Evolutionary conservation across 2,888 invertebrate genomes (phyloP).

Genomic region (Zhengitettix transpicula): DNA sequence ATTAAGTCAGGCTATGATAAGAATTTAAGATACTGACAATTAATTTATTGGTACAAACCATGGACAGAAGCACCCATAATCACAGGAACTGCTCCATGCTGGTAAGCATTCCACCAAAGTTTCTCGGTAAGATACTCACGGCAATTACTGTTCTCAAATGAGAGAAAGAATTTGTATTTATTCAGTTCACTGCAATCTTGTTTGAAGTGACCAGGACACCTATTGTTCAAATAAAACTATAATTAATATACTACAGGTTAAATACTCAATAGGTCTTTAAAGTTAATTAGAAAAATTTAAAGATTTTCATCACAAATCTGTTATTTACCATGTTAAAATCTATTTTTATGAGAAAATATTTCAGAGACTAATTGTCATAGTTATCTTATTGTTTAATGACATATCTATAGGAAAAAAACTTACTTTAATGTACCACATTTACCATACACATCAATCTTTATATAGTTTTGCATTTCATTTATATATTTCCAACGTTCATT

Average conservation of each 20-base stretch:
- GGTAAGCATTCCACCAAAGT: conserved; percentile 44
- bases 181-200: conserved; percentile 37
- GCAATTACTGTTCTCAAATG: conserved; percentile 54
- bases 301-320: too few relatives aligned
- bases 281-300: too few relatives aligned
- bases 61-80: conserved; percentile 39
- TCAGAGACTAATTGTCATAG: too few relatives aligned
- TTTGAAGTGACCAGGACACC: conserved; percentile 45
- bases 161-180: conserved; percentile 48
- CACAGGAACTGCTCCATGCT: conserved; percentile 43
- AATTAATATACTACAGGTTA: too few relatives aligned
- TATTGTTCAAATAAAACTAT: conserved; percentile 18
- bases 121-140: conserved; percentile 55
- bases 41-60: too few relatives aligned
- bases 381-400: conserved; percentile 15
- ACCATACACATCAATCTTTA: conserved; percentile 21
- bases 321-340: too few relatives aligned
- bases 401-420: conserved; percentile 13
- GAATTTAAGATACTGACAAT: too few relatives aligned
- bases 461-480: conserved; percentile 18
- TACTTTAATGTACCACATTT: conserved; percentile 20
- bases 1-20: too few relatives aligned
- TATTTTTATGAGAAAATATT: too few relatives aligned
- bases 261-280: too few relatives aligned
- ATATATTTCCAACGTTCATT: conserved; percentile 21